Conservation (phyloP, 2,113 vertebrate species). For the Psammodynastes pulverulentus region DNA sequence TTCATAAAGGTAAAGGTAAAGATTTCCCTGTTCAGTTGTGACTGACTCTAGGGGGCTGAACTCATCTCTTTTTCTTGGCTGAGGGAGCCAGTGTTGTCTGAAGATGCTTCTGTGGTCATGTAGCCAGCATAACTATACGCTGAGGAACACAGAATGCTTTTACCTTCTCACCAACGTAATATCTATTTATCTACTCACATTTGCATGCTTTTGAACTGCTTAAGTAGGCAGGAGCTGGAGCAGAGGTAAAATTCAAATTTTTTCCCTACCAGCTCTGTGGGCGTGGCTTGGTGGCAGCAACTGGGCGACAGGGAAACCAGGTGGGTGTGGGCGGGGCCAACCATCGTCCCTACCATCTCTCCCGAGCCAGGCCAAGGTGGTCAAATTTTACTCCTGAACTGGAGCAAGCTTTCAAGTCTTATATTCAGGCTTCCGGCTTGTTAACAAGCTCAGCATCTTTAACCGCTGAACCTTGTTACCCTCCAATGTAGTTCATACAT, state of each 20-base stretch:
- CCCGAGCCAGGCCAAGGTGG: no score
- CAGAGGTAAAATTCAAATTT: no score
- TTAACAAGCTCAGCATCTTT: background rate
- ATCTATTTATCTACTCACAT: background rate
- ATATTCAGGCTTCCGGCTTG: background rate
- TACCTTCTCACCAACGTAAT: background rate
- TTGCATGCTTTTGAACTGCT: background rate
- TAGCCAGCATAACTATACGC: background rate
- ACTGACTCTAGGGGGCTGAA: background rate
- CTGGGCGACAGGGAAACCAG: no score
- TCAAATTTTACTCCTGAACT: no score
- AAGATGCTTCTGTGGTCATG: background rate
- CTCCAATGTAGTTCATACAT: conserved; percentile 38
- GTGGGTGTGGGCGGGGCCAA: no score
- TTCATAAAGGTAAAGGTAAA: background rate
- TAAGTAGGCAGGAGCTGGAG: background rate
- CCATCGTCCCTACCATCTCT: no score
- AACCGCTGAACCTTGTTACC: background rate
- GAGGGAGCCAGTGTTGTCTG: background rate
- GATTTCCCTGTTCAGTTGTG: no score
- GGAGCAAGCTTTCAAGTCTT: background rate
- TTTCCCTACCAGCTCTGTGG: no score
- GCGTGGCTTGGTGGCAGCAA: no score
- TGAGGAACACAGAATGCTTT: background rate
- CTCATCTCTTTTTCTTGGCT: background rate